phyloP scores from a whole-genome alignment of 2,797 vertebrate genomes.

The Sandelia bainsii region DNA sequence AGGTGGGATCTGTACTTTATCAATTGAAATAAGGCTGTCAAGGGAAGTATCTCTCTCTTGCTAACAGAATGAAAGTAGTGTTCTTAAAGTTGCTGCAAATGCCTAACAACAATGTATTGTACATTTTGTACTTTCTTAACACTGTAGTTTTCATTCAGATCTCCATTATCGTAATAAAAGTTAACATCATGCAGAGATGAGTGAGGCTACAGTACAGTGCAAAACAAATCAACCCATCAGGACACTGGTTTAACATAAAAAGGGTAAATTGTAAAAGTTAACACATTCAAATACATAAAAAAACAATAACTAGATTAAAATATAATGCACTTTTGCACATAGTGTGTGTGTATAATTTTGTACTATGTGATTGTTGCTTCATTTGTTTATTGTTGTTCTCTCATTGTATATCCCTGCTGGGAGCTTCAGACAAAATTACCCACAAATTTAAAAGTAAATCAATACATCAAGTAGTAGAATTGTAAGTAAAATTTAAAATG shows the following conservation, averaged over 20 bases:
- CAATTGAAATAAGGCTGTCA: conserved; percentile 66
- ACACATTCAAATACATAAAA: conserved; percentile 1
- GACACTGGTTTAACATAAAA: neutral
- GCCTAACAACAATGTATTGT: neutral
- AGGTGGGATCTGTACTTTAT: conserved; percentile 76
- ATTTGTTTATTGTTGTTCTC: neutral
- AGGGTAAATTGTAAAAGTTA: neutral
- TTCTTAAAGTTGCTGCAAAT: conserved; percentile 27
- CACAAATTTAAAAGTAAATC: too few relatives aligned
- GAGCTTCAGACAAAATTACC: too few relatives aligned
- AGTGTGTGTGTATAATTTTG: neutral
- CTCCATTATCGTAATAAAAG: conserved; percentile 6
- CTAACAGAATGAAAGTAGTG: conserved; percentile 25
- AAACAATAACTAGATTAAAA: neutral
- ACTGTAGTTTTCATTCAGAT: neutral
- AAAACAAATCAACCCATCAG: neutral
- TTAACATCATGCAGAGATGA: conserved; percentile 5
- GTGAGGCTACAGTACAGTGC: neutral
- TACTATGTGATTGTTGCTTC: neutral
- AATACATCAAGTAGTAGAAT: neutral
- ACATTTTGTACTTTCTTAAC: conserved; percentile 8
- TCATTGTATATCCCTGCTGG: neutral
- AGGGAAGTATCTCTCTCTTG: conserved; percentile 53
- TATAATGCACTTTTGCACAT: neutral
- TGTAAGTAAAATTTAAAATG: neutral